Evolutionary conservation across 2,888 invertebrate species (phyloP).

Genomic region (Catocala nupta): DNA sequence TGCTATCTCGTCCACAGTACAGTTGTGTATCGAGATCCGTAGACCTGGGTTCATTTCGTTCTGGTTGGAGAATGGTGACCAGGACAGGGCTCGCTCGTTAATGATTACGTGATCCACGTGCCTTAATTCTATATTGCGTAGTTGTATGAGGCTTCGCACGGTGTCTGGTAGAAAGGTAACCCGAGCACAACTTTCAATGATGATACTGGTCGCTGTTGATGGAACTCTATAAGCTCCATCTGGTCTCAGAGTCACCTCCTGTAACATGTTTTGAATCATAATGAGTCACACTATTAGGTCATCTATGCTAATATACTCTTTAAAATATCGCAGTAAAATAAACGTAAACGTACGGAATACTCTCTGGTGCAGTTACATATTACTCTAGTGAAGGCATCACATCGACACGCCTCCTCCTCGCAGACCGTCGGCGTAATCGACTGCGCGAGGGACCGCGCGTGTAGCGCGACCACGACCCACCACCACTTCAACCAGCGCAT

Average conservation of each 20-base stretch:
- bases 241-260: slow-evolving; percentile 88
- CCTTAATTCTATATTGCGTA: slow-evolving; percentile 89
- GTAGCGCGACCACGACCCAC: slow-evolving; percentile 68
- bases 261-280: slow-evolving; percentile 31
- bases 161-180: slow-evolving; percentile 88
- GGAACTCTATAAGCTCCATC: slow-evolving; percentile 86
- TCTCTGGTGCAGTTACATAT: slow-evolving; percentile 86
- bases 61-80: slow-evolving; percentile 87
- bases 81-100: slow-evolving; percentile 88
- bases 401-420: slow-evolving; percentile 85
- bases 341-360: slow-evolving; percentile 71
- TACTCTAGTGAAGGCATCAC: slow-evolving; percentile 86
- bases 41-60: slow-evolving; percentile 89
- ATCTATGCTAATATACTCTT: slow-evolving; percentile 11
- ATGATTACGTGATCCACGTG: slow-evolving; percentile 89
- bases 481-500: slow-evolving; percentile 78
- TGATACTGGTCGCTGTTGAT: slow-evolving; percentile 86
- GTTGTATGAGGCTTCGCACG: slow-evolving; percentile 87
- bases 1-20: slow-evolving; percentile 85
- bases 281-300: slow-evolving; percentile 31
- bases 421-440: slow-evolving; percentile 76
- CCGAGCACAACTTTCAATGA: slow-evolving; percentile 89
- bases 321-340: neutral
- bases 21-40: slow-evolving; percentile 81
- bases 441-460: slow-evolving; percentile 65